phyloP scores from a whole-genome alignment of 2,888 invertebrate species.

The Epistrophe grossulariae region DNA sequence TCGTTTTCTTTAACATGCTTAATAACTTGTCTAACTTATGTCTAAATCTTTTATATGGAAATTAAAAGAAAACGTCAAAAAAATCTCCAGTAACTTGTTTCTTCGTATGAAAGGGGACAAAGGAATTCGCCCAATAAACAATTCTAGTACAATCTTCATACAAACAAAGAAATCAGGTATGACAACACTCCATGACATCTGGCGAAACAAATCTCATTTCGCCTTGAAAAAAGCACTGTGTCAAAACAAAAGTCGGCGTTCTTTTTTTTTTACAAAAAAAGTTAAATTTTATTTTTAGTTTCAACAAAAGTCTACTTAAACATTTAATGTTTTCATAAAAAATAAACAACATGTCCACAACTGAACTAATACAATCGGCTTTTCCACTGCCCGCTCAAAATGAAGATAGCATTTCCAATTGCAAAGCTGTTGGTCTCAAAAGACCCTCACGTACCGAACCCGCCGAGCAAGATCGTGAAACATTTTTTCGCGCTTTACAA shows the following conservation, averaged over 20 bases:
- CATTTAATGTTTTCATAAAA: constrained; percentile 38
- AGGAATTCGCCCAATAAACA: too few relatives aligned
- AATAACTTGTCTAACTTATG: too few relatives aligned
- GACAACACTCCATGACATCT: constrained; percentile 36
- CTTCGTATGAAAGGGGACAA: too few relatives aligned
- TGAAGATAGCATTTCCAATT: constrained; percentile 64
- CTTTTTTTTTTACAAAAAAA: constrained; percentile 34
- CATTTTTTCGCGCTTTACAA: constrained; percentile 88
- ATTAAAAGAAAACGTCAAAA: too few relatives aligned
- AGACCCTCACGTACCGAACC: constrained; percentile 66
- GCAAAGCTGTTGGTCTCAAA: constrained; percentile 48
- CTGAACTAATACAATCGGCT: constrained; percentile 77
- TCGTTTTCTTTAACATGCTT: too few relatives aligned
- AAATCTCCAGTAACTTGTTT: too few relatives aligned
- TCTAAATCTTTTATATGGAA: too few relatives aligned
- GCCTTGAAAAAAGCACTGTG: constrained; percentile 47
- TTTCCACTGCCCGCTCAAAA: constrained; percentile 72
- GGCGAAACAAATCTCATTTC: constrained; percentile 46
- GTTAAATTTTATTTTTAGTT: constrained; percentile 28
- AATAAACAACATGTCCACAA: constrained; percentile 77
- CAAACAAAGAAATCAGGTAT: not conserved
- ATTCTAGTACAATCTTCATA: constrained; percentile 37
- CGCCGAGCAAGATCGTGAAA: constrained; percentile 78
- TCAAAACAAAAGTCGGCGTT: constrained; percentile 76
- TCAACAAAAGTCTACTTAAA: constrained; percentile 6